These are phyloP conservation scores for Chunga burmeisteri DNA, from an alignment of 2,113 vertebrate species.

Conservation along the genomic window DNA sequence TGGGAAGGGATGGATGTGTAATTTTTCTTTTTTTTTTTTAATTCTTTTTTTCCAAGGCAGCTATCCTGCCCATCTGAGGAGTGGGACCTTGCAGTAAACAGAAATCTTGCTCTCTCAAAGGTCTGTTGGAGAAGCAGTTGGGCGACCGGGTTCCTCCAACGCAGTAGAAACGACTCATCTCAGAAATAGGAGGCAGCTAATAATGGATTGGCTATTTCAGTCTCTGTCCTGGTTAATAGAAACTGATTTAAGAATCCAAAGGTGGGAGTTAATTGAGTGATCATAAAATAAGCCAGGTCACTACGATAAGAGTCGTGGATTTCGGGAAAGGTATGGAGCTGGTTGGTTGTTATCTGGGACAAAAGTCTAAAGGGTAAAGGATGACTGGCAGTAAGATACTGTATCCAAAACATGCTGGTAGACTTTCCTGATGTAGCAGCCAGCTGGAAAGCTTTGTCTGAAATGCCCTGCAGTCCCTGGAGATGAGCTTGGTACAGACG, in stretches of 20 bases:
- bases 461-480: not conserved
- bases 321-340: not conserved
- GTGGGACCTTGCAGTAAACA: not conserved
- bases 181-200: not conserved
- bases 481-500: not conserved
- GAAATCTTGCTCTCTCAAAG: not conserved
- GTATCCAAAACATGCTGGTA: not conserved
- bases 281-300: not conserved
- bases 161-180: not conserved
- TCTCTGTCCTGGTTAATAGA: not conserved
- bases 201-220: not conserved
- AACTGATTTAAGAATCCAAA: not conserved
- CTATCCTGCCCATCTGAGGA: not conserved
- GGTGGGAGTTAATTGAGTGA: slow-evolving; percentile 8
- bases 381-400: not conserved
- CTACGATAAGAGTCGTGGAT: not conserved
- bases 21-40: too few relatives aligned
- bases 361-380: slow-evolving; percentile 29
- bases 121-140: not conserved
- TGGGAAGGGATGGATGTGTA: not conserved
- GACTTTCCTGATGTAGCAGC: not conserved
- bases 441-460: not conserved
- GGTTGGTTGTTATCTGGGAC: not conserved
- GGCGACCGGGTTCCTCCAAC: not conserved
- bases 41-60: not conserved